Evolutionary conservation across 2,797 vertebrate genomes (phyloP), one percentile per base, ranked within the genome.

Genomic region (Pteropus rufus): DNA sequence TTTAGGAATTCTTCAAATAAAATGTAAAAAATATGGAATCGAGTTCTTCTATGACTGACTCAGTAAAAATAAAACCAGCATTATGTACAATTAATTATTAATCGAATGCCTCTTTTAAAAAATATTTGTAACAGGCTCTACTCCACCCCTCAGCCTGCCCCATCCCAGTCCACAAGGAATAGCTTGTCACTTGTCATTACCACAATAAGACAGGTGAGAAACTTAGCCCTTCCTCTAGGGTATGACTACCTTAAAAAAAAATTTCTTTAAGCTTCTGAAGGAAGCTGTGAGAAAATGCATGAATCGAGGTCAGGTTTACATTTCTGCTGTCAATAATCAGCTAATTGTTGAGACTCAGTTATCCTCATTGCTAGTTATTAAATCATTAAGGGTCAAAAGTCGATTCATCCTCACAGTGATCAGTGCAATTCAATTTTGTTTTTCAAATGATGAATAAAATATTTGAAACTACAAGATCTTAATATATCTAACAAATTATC

Each of bases 371-470:
- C 29, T 56, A 69, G 70, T 72, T 76, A 87, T 87, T 96, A 94
- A 92, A 93, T 85, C 67, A 91, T 49, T 93, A 94, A 87, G 56
- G 77, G 29, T 36, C 73, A 65, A 80, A 93, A 36, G 44, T 69
- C 65, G 75, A 82, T 73, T 80, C 49, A 23, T 73, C 64, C 46
- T 88, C 65, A 87, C 3, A 77, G 26, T 67, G 21, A 11, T 87
- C 15, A 89, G 39, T 58, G 72, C 41, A 82, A 90, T 72, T 60
- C 44, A 72, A 26, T 95, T 94, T 92, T 85, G 19, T 65, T 96
- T 97, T 96, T 77, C 36, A 84, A 81, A 88, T 70, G 34, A 81
- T 69, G 26, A 93, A 80, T 67, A 87, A 84, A 82, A 77, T 88
- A 21, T 80, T 91, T 76, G 31, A 85, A 93, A 90, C 52, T n/a